phyloP scores from a whole-genome alignment of 2,888 invertebrate species.

The Bellardia bayeri region DNA sequence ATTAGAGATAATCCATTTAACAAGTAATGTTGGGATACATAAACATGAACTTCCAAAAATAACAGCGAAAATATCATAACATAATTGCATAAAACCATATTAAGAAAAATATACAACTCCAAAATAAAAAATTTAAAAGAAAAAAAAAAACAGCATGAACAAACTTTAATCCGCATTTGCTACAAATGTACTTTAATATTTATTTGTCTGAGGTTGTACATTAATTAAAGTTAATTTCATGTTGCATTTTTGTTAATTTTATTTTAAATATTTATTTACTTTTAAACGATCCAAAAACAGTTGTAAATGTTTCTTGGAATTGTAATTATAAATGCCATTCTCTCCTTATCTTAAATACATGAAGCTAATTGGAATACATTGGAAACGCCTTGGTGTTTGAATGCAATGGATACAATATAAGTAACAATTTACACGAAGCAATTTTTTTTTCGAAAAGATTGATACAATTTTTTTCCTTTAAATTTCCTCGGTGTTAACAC shows the following conservation, averaged over 20 bases:
- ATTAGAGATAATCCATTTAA: conserved; percentile 67
- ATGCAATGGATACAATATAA: too few species aligned
- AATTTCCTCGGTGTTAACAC: too few species aligned
- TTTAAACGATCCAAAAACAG: neutral
- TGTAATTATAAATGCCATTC: neutral
- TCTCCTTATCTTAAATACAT: too few species aligned
- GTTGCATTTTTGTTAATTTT: neutral
- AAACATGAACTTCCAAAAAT: conserved; percentile 42
- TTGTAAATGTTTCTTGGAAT: neutral
- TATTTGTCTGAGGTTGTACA: conserved; percentile 9
- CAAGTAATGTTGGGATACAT: conserved; percentile 44
- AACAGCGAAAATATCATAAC: conserved; percentile 11
- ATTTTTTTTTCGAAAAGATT: too few species aligned
- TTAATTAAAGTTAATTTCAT: conserved; percentile 32
- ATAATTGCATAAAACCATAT: conserved; percentile 35
- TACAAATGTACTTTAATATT: neutral
- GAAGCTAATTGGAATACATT: too few species aligned
- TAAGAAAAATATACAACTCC: neutral
- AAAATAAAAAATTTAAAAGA: neutral
- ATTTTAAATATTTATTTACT: conserved; percentile 1
- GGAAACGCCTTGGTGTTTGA: too few species aligned
- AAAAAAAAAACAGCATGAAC: conserved; percentile 24
- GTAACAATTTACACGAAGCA: too few species aligned
- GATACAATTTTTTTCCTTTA: too few species aligned
- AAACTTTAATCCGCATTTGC: neutral